Evolutionary conservation across 1,140 invertebrate genomes (phyloP), one percentile per base, ranked within the genome.

Genomic region (Diabrotica virgifera): DNA sequence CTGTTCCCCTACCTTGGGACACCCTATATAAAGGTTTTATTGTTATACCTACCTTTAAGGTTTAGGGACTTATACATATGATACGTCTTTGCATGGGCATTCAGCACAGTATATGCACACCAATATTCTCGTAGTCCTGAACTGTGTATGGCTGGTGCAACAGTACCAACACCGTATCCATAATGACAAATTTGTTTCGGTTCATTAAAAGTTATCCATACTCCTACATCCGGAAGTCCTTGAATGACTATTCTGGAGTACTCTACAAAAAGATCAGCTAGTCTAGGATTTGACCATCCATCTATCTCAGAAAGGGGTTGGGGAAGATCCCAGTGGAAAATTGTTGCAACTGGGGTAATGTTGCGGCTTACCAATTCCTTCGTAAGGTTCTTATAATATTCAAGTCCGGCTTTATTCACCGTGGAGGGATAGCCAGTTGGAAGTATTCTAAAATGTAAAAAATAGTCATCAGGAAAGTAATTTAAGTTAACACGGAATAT

Each of bases 111-210:
- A 24, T 64, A 63, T 9, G 51, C 53, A 46, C 69, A 70, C 24
- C 46, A 10, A 63, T 59, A 82, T 83, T 71, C 85, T 83, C 5
- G 82, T 78, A 65, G 82, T 80, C 13, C 85, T 70, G 9, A 84
- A 68, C 11, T 76, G 83, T 66, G 84, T 79, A 66, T 80, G 82
- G 69, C 84, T 82, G 40, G 84, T 67, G 62, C 62, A 6, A 50
- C 14, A 2, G 14, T 13, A 10, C 36, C 40, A 35, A 10, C 13
- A 6, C 62, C 54, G 40, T 63, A 63, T 7, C 62, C 62, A 57
- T 7, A 36, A 38, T 56, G 36, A 38, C 62, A 63, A 12, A 63
- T 36, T 14, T 63, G 62, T 53, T 64, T 63, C 3, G 69, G 63
- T 56, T 70, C 69, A 13, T 83, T 77, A 52, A 89, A 84, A 9